Evolutionary conservation across 2,113 vertebrate genomes (phyloP).

Genomic region (Alligator sinensis): DNA sequence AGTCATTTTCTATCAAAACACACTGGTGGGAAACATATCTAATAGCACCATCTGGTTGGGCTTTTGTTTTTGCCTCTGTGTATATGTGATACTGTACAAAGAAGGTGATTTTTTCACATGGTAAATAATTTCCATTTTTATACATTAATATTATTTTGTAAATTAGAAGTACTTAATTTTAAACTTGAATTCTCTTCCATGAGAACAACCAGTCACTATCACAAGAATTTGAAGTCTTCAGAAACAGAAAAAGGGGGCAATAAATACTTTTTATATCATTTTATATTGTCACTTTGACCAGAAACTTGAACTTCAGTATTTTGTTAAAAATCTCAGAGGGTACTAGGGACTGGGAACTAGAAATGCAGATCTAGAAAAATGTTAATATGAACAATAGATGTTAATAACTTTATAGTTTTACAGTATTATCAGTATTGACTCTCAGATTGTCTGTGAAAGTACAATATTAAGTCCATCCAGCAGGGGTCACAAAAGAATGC

Average conservation of each 20-base stretch:
- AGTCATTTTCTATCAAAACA: background rate
- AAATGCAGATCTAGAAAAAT: background rate
- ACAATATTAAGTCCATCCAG: background rate
- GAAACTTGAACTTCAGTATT: fast-evolving
- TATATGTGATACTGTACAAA: fast-evolving
- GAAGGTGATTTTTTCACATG: fast-evolving
- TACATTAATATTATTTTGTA: background rate
- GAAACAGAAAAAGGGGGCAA: background rate
- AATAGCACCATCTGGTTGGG: too few relatives aligned
- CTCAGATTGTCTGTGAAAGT: background rate
- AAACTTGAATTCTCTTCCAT: background rate
- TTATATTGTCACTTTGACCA: fast-evolving
- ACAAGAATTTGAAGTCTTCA: fast-evolving
- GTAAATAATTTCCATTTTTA: background rate
- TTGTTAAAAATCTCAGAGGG: fast-evolving
- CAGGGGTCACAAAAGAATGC: constrained; percentile 69
- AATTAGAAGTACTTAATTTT: background rate
- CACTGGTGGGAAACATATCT: too few relatives aligned
- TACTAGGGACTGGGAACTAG: fast-evolving
- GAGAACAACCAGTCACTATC: fast-evolving
- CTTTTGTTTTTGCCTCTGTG: too few relatives aligned
- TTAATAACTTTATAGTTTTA: too few relatives aligned
- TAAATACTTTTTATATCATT: background rate
- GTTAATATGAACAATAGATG: too few relatives aligned
- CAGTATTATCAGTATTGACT: background rate